Evolutionary conservation across 2,797 vertebrate genomes (phyloP).

Genomic region (Chelonia mydas): DNA sequence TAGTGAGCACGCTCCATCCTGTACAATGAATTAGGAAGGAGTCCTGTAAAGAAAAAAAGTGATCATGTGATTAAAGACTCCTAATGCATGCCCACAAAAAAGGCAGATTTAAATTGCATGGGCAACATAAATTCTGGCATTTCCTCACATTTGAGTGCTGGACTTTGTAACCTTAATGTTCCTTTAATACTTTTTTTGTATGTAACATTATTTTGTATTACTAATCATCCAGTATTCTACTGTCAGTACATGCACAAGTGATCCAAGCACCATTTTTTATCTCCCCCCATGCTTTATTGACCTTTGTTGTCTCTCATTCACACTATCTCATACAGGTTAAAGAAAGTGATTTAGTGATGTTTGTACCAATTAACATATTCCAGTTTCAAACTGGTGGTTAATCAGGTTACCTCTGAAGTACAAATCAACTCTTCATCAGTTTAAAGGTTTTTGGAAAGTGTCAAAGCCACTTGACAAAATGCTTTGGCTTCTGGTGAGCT

Average conservation of each 20-base stretch:
- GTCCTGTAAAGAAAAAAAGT: neutral
- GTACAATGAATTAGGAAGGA: neutral
- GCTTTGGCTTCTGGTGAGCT: slow-evolving; percentile 52
- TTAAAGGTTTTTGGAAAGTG: slow-evolving; percentile 74
- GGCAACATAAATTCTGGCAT: neutral
- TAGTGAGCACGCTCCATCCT: neutral
- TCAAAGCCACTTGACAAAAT: slow-evolving; percentile 64
- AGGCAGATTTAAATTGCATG: neutral
- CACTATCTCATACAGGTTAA: slow-evolving; percentile 63
- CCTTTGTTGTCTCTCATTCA: slow-evolving; percentile 65
- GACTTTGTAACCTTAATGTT: neutral
- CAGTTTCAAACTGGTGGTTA: slow-evolving; percentile 77
- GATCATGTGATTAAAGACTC: neutral
- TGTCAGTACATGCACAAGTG: slow-evolving; percentile 7
- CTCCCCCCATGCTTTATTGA: slow-evolving; percentile 52
- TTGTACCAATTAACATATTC: slow-evolving; percentile 80
- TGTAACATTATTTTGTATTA: slow-evolving; percentile 24
- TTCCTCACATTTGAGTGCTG: neutral
- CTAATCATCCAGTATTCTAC: slow-evolving; percentile 35
- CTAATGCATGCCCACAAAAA: neutral
- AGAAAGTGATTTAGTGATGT: slow-evolving; percentile 74
- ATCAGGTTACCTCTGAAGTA: slow-evolving; percentile 84
- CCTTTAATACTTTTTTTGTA: neutral
- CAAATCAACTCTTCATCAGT: slow-evolving; percentile 77
- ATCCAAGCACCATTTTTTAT: neutral